phyloP scores from a whole-genome alignment of 2,113 vertebrate genomes.

The Labeo catla region DNA sequence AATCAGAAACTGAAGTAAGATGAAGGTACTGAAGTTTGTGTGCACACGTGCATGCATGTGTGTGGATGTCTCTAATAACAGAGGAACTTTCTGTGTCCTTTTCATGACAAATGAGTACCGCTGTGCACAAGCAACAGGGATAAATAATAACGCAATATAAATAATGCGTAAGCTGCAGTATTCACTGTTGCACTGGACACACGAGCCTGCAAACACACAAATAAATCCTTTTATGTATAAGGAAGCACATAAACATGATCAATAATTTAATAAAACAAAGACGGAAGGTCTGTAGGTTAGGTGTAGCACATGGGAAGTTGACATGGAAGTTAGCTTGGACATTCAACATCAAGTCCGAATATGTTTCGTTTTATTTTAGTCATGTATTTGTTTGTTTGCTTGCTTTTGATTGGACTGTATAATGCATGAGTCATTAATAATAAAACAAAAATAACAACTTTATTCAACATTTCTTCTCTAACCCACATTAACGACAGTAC shows the following conservation, averaged over 20 bases:
- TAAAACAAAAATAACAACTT: too few relatives aligned
- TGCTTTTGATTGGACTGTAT: too few relatives aligned
- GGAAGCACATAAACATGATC: not conserved
- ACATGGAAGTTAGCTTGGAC: not conserved
- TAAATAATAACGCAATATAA: constrained; percentile 22
- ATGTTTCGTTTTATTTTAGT: too few relatives aligned
- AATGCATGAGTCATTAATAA: too few relatives aligned
- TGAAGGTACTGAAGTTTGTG: not conserved
- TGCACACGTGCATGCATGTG: not conserved
- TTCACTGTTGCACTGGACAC: constrained; percentile 11
- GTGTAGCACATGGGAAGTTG: not conserved
- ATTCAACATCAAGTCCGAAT: not conserved
- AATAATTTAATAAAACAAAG: constrained; percentile 16
- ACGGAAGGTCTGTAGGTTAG: not conserved
- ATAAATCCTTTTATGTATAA: not conserved
- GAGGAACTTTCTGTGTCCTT: not conserved
- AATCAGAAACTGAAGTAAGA: not conserved
- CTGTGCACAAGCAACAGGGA: constrained; percentile 55
- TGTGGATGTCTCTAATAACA: constrained; percentile 50
- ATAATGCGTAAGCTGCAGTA: constrained; percentile 3
- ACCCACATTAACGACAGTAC: too few relatives aligned
- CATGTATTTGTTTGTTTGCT: too few relatives aligned
- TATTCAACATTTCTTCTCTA: too few relatives aligned
- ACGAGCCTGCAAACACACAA: constrained; percentile 25
- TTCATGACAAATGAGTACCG: constrained; percentile 33